phyloP scores from a whole-genome alignment of 2,113 vertebrate genomes.

The Sula dactylatra region DNA sequence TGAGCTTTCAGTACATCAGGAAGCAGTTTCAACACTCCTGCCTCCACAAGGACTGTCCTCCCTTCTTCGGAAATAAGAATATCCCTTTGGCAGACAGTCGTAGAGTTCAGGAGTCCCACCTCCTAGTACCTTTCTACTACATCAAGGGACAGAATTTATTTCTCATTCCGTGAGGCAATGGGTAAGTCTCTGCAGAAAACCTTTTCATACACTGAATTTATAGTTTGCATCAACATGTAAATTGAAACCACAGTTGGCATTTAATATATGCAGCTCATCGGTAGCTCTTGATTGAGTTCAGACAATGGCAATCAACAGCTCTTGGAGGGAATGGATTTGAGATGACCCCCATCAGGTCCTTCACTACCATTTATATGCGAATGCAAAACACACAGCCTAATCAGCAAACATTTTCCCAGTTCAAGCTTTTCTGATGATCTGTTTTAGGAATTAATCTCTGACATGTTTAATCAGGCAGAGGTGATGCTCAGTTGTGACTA shows the following conservation, averaged over 20 bases:
- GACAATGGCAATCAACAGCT: neutral
- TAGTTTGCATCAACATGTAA: neutral
- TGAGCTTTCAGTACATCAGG: neutral
- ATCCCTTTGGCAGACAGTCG: neutral
- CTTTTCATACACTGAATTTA: neutral
- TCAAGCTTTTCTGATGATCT: neutral
- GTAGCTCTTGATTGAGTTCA: neutral
- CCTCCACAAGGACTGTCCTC: neutral
- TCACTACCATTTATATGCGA: neutral
- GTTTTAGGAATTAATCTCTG: neutral
- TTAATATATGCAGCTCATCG: neutral
- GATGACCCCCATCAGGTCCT: neutral
- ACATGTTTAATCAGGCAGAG: neutral
- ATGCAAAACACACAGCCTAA: neutral
- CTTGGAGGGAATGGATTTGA: neutral
- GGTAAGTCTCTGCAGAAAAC: neutral
- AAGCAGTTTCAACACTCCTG: neutral
- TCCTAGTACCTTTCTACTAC: neutral
- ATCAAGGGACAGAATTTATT: neutral
- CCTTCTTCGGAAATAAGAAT: neutral
- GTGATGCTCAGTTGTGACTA: neutral
- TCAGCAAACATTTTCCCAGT: neutral
- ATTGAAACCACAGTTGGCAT: neutral
- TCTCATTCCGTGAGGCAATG: rapidly evolving
- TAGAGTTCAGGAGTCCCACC: neutral